Base-by-base conservation (phyloP, 2,797 vertebrate species). In the Silurus aristotelis region DNA sequence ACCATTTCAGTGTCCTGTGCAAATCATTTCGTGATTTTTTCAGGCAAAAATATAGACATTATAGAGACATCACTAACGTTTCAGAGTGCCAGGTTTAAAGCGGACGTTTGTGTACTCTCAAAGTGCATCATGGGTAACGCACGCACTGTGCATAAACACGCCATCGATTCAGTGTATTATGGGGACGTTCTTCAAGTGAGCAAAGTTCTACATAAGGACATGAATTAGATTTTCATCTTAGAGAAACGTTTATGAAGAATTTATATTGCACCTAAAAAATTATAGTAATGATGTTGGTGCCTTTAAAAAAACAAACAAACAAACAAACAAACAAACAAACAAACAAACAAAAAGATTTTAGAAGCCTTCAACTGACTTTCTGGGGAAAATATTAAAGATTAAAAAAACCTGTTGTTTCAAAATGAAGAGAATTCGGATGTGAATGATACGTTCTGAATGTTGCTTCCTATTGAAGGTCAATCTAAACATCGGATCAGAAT, bases 111-210 rank as follows among this genome's bases (percentile, higher is more conserved):
- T 12, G 3, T 25, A 12, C 27, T 58, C 9, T 43, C 56, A 60
- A 78, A 78, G 76, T 61, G 76, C 76, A 78, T 78, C 22, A 22
- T 78, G 27, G 56, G 27, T 61, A 60, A 78, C 15, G 56, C 55
- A 56, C 73, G 27, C 6, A 58, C 27, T 31, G 55, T 60, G 19
- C 20, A 3, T 46, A 63, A 63, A 46, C 6, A 56, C 7, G 14
- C 66, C 66, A 76, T 19, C 0, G 19, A 10, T 20, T 19, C 15
- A 1, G 6, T 5, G 6, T 8, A 5, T 77, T 20, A 10, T 12
- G 6, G 0, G 15, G 75, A 56, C 5, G 25, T 55, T 27, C 14
- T 75, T 17, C 25, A 72, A n/a, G 1, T 55, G 8, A 8, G 1
- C 5, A 48, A 43, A 31, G 19, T 43, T 46, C 68, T n/a, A 46